Base-by-base conservation (phyloP, 1,140 invertebrate species). In the Ruditapes philippinarum region DNA sequence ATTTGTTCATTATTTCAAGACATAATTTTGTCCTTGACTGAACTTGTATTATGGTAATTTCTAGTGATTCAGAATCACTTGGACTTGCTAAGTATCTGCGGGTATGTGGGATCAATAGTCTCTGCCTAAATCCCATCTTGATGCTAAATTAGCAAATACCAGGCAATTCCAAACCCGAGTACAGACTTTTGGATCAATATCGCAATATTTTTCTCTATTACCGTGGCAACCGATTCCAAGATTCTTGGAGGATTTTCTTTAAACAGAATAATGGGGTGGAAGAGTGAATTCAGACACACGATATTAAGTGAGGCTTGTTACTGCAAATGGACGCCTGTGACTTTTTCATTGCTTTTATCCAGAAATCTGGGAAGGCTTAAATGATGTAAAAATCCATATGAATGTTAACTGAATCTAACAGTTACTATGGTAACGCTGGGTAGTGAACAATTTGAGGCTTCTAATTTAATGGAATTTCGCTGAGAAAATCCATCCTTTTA, bases 191-290 rank as follows among this genome's bases (percentile, higher is more conserved):
- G n/a, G 33, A 82, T 82, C 80, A 82, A 82, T 82, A 82, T 82
- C 60, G 40, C 51, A 38, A 82, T 82, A 68, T 45, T 60, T 62
- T 65, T 68, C 57, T 68, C 80, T 60, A 68, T 82, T 49, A 38
- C 80, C 80, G 28, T 45, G 62, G 80, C 57, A 82, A 82, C 79
- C 57, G 60, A 40, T 82, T 82, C 54, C 45, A n/a, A 60, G 38
- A 60, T 22, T 78, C 45, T 45, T 31, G 42, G 45, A 54, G 45
- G 28, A 51, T 36, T 78, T 78, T 78, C 74, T 78, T 51, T 78
- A 78, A 78, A 31, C 74, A 78, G 74, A 49, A 78, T 78, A 78
- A 78, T 78, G 74, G 74, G 74, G 74, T 78, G 74, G 74, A 78
- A 78, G 42, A 78, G 19, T 22, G 45, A 19, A 36, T 19, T 54